Evolutionary conservation across 35 echinoderm and acorn worm genomes (phyloP), one percentile per base, ranked within the genome.

Genomic region (Acanthaster planci): DNA sequence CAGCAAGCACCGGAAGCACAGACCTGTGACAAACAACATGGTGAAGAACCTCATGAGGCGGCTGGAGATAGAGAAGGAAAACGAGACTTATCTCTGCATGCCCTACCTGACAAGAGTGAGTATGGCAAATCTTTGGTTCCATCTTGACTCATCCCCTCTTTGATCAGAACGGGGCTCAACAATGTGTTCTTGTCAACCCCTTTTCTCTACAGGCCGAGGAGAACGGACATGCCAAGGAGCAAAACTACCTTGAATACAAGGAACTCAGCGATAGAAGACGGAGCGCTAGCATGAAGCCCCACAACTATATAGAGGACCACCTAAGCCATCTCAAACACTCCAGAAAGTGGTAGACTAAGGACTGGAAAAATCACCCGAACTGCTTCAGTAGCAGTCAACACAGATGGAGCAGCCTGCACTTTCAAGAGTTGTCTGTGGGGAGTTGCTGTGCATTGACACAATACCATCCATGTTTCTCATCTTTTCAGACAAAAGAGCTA

Each of bases 1-100:
- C 87, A 94, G 92, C 37, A 94, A 94, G 67, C 78, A 89, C 30
- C 76, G 92, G 36, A 79, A 60, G 53, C 81, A 54, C n/a, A 52
- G 87, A 40, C 88, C 77, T 67, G 80, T 94, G 59, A 90, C 92
- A 76, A 39, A 77, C 31, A 82, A 31, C 51, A 94, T 94, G 92
- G 81, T 94, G 37, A 85, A 50, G 60, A 94, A 94, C 52, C 2
- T 94, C 50, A 34, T 64, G 60, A 82, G 84, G 60, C 86, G 92
- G 52, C 80, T 94, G 27, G 92, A 40, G 6, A 82, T 86, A 31
- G 92, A 94, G 75, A 77, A 87, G 38, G 92, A 94, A 84, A 94
- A 94, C 90, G 92, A 83, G 35, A 82, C 39, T 35, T 55, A 90
- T 39, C 39, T 94, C 21, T 86, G 88, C 60, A 86, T 30, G 79